Base-by-base conservation (phyloP, 2,797 vertebrate species). In the Sebastes trivittatus region DNA sequence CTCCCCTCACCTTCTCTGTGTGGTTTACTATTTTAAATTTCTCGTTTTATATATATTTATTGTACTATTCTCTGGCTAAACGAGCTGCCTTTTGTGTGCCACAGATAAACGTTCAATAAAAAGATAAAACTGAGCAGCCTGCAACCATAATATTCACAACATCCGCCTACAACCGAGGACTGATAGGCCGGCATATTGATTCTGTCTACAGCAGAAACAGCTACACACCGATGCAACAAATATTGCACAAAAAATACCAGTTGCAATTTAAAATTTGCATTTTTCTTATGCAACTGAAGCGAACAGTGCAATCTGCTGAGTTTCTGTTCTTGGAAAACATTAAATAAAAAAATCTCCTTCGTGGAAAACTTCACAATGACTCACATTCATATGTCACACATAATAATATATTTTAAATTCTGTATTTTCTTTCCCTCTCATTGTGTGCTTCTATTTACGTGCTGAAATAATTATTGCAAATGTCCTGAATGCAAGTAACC, bases 111-210 rank as follows among this genome's bases (percentile, higher is more conserved):
- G n/a, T 4, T 64, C 60, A 64, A 64, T 60, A 49, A 55, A 1
- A 23, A 42, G 3, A 55, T 13, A 2, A 29, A 70, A 49, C 46
- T 18, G 2, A 49, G 46, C 46, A 49, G 46, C 18, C 18, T 23
- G 54, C 69, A 65, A 27, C 27, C 58, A 71, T 23, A 30, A n/a
- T 6, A 66, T 77, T 54, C 25, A 10, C 59, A 62, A 5, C 46
- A 30, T 55, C 18, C 6, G 11, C 3, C 42, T 27, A 4, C 1
- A 59, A 25, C 18, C 29, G 22, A 49, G 32, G 14, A 32, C 0
- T 70, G 11, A 82, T 5, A 64, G 49, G 68, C 60, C 75, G 72
- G 66, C 46, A 49, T 52, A 69, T 60, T n/a, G 76, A 75, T 27
- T 23, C 1, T 16, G 30, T 55, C 25, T 29, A 14, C 23, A 54